Evolutionary conservation across 2,888 invertebrate species (phyloP).

Genomic region (Carabus problematicus): DNA sequence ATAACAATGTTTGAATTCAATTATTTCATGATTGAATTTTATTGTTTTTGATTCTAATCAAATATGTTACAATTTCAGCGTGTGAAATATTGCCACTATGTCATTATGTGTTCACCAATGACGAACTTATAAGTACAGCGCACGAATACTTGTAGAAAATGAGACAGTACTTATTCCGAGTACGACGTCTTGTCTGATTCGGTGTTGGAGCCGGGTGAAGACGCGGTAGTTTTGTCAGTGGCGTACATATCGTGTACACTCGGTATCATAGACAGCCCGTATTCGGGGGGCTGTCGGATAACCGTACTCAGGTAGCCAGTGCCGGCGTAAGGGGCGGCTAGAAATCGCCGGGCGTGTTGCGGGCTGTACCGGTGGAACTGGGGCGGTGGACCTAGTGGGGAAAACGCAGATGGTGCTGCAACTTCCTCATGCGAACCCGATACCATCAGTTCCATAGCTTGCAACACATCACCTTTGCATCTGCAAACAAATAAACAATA

Average conservation of each 20-base stretch:
- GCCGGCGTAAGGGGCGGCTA: conserved; percentile 83
- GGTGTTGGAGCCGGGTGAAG: conserved; percentile 62
- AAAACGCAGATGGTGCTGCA: conserved; percentile 72
- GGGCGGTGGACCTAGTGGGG: conserved; percentile 70
- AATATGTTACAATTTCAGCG: too few species aligned
- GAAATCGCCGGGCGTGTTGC: conserved; percentile 73
- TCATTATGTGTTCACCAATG: too few species aligned
- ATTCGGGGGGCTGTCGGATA: conserved; percentile 63
- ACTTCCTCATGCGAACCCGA: conserved; percentile 62
- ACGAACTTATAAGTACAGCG: too few species aligned
- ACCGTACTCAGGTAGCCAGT: conserved; percentile 84
- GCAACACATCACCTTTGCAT: conserved; percentile 81
- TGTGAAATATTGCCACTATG: too few species aligned
- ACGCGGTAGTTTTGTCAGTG: conserved; percentile 58
- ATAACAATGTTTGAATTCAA: too few species aligned
- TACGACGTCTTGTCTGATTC: conserved; percentile 65
- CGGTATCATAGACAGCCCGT: conserved; percentile 52
- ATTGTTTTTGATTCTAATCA: too few species aligned
- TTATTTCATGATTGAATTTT: too few species aligned
- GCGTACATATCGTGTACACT: conserved; percentile 58
- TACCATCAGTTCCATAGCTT: conserved; percentile 91
- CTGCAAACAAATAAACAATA: conserved; percentile 46
- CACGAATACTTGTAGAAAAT: not conserved
- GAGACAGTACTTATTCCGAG: conserved; percentile 58
- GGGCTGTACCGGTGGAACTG: conserved; percentile 68